Percentiles rank a stretch among this genome's conserved stretches.
Evolutionary conservation across 2,888 invertebrate species (phyloP).

Genomic region (Pogonocherus hispidulus): DNA sequence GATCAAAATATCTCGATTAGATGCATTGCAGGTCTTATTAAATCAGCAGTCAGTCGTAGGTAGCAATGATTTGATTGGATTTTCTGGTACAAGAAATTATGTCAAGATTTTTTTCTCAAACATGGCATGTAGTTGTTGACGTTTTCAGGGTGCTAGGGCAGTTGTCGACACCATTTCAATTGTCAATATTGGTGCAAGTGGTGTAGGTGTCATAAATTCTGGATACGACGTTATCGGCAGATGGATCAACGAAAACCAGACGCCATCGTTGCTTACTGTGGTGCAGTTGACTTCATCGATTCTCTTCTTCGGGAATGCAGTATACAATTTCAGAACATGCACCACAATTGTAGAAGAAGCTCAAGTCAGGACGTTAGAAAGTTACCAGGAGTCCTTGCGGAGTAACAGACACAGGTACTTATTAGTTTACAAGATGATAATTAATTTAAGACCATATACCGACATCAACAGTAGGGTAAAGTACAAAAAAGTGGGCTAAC

Average conservation of each 20-base stretch:
- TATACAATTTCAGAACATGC: constrained; percentile 51
- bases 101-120: no score
- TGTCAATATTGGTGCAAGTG: constrained; percentile 53
- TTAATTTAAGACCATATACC: no score
- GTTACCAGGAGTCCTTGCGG: constrained; percentile 70
- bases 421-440: background rate
- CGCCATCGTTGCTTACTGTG: constrained; percentile 67
- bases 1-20: no score
- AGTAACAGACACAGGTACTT: constrained; percentile 70
- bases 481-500: no score
- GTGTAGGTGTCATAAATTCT: constrained; percentile 51
- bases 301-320: constrained; percentile 55
- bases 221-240: constrained; percentile 50
- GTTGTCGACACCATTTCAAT: constrained; percentile 51
- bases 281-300: constrained; percentile 53
- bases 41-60: no score
- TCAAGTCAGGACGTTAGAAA: constrained; percentile 71
- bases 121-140: no score
- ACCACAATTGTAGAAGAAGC: constrained; percentile 68
- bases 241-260: constrained; percentile 48
- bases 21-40: no score
- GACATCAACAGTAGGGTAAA: no score
- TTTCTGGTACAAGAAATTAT: no score
- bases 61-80: no score
- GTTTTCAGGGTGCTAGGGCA: constrained; percentile 51